phyloP scores from a whole-genome alignment of 2,797 vertebrate genomes.

The Platalea minor region DNA sequence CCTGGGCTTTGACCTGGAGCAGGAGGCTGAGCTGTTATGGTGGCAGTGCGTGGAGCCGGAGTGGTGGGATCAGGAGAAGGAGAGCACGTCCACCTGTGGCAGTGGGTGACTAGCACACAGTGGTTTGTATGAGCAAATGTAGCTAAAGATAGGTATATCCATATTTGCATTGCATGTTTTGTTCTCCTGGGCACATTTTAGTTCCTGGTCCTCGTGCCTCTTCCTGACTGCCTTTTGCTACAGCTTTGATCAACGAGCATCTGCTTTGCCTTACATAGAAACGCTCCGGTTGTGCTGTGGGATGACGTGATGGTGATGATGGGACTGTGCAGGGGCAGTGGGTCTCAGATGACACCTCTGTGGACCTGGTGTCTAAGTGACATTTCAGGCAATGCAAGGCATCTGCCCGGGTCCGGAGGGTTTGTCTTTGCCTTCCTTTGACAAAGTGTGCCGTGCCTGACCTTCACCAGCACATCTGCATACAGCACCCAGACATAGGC shows the following conservation, averaged over 20 bases:
- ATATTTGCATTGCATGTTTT: not conserved
- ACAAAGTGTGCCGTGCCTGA: not conserved
- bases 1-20: not conserved
- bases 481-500: not conserved
- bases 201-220: not conserved
- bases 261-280: not conserved
- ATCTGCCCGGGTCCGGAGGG: not conserved
- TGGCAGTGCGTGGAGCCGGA: not conserved
- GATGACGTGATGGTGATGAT: too few species aligned
- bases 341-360: not conserved
- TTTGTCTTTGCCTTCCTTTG: not conserved
- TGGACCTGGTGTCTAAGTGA: not conserved
- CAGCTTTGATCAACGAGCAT: not conserved
- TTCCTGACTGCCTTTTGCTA: not conserved
- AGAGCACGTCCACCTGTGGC: not conserved
- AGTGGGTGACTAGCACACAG: not conserved
- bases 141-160: not conserved
- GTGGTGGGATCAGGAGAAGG: not conserved
- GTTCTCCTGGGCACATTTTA: not conserved
- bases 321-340: not conserved
- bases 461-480: not conserved
- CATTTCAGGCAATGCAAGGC: not conserved
- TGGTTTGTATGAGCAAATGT: not conserved
- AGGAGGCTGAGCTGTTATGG: rapidly evolving
- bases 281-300: not conserved